A percentile compares a stretch with the other conserved stretches of the same genome.
Evolutionary conservation across 2,797 vertebrate genomes (phyloP).

Genomic region (Hybognathus amarus): DNA sequence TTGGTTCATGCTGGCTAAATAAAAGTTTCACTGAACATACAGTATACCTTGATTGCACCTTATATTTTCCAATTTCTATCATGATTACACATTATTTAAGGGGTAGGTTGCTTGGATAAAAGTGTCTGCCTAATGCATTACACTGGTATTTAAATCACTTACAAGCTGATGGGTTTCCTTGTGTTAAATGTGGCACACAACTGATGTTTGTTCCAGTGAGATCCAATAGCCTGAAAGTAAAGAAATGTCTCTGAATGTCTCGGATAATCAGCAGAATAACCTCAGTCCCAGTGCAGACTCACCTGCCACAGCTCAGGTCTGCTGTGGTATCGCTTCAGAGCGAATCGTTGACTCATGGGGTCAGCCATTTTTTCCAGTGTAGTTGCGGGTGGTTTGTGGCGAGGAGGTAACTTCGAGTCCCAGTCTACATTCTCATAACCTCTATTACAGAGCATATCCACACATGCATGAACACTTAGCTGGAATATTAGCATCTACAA

Average conservation of each 20-base stretch:
- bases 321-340: conserved; percentile 66
- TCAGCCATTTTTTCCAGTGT: conserved; percentile 70
- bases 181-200: conserved; percentile 67
- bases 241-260: background rate
- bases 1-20: too few species aligned
- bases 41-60: too few species aligned
- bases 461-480: background rate
- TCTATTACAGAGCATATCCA: conserved; percentile 60
- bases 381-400: conserved; percentile 64
- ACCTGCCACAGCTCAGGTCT: conserved; percentile 77
- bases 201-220: conserved; percentile 78
- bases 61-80: too few species aligned
- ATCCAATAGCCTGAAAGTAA: conserved; percentile 69
- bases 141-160: conserved; percentile 61
- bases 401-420: conserved; percentile 71
- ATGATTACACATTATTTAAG: too few species aligned
- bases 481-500: background rate
- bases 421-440: conserved; percentile 74
- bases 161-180: conserved; percentile 74
- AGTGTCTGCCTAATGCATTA: background rate
- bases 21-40: too few species aligned
- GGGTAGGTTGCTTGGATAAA: too few species aligned
- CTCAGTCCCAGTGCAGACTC: conserved; percentile 36
- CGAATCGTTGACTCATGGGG: conserved; percentile 67
- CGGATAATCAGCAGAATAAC: background rate